Evolutionary conservation across 2,113 vertebrate species (phyloP), one percentile per base, ranked within the genome.

Genomic region (Rutilus rutilus): DNA sequence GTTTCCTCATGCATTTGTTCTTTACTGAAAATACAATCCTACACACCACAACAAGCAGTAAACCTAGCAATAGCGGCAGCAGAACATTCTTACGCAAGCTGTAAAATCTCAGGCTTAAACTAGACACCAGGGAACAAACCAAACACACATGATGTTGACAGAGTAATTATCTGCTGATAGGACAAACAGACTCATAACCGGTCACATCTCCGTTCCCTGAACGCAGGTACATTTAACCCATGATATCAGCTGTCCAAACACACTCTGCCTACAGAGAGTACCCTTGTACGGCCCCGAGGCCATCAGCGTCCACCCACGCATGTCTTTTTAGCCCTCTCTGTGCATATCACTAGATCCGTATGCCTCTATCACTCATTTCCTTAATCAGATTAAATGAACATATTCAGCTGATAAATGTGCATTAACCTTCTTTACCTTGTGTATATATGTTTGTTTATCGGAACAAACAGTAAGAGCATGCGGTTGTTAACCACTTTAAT

Each of bases 191-290:
- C 77, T 76, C 36, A 54, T 54, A 47, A 83, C 5, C 64, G 74
- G 65, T 78, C 77, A 86, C 87, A 88, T 82, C 65, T 3, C 47
- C 78, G 86, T 89, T 76, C 86, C 45, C 81, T 83, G 90, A 86
- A 84, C 10, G 11, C 86, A 92, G 87, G 89, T 89, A 83, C 71
- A 86, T 87, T 91, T 78, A 89, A 30, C 80, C 78, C 91, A 73
- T 88, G 79, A 91, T 89, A 93, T 93, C 92, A 92, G 90, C 87
- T 92, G 89, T 90, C 89, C 90, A 93, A 92, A 92, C 90, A 92
- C 27, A 71, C 47, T 76, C 82, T 47, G 84, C 85, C 86, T 85
- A 87, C 86, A 91, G 73, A 71, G 42, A 89, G 86, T 93, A 87
- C 87, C 33, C 89, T 88, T 84, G 88, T 85, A 80, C 78, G 80